A percentile compares a stretch with the other conserved stretches of the same genome.
Conservation (phyloP, 2,888 invertebrate genomes). For the Gymnosoma rotundatum region DNA sequence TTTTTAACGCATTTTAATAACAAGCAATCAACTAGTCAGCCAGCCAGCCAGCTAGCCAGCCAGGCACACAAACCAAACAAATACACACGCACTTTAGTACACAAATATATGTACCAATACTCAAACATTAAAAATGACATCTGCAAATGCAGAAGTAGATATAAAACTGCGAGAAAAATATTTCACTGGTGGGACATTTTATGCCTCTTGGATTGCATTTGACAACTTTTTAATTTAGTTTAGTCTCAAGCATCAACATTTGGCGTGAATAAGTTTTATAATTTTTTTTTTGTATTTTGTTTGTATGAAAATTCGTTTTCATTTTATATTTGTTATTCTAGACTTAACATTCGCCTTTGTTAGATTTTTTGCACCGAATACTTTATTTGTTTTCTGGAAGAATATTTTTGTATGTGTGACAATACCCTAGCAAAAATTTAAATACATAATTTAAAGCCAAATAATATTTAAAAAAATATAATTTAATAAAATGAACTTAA, state of each 20-base stretch:
- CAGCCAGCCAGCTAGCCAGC: slow-evolving; percentile 39
- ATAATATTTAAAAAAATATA: too few relatives aligned
- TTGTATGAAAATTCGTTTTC: slow-evolving; percentile 1
- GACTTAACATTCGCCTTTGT: slow-evolving; percentile 31
- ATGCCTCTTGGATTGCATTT: slow-evolving; percentile 67
- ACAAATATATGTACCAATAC: neutral
- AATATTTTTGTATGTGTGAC: neutral
- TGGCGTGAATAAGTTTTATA: slow-evolving; percentile 66
- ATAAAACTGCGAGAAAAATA: neutral
- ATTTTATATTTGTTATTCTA: slow-evolving; percentile 32
- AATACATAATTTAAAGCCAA: too few relatives aligned
- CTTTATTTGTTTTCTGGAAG: slow-evolving; percentile 25
- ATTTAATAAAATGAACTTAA: too few relatives aligned
- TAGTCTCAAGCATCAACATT: slow-evolving; percentile 67
- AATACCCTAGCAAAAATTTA: neutral
- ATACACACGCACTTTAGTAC: neutral
- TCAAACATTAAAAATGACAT: neutral
- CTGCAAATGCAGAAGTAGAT: neutral
- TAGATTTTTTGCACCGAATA: slow-evolving; percentile 38
- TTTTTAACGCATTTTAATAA: slow-evolving; percentile 43
- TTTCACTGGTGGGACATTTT: slow-evolving; percentile 54
- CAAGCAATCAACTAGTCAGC: slow-evolving; percentile 45
- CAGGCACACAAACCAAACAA: neutral
- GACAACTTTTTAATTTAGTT: slow-evolving; percentile 72
- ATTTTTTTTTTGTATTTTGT: slow-evolving; percentile 39